Conservation (phyloP, 2,888 invertebrate genomes). For the Xestobium rufovillosum region DNA sequence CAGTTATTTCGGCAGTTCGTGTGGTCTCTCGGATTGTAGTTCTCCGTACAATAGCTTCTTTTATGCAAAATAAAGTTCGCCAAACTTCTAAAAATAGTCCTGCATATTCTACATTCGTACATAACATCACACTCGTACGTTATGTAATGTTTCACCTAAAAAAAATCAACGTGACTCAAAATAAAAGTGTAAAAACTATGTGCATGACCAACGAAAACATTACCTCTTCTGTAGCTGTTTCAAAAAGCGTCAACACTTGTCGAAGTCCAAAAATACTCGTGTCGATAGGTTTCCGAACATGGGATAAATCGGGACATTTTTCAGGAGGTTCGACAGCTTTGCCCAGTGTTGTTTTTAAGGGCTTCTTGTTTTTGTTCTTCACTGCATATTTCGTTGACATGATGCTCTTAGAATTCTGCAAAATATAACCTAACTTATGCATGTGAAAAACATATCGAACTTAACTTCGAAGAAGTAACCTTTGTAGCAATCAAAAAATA, state of each 20-base stretch:
- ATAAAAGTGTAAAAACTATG: no score
- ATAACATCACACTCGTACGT: slow-evolving; percentile 80
- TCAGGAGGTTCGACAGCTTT: slow-evolving; percentile 31
- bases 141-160: slow-evolving; percentile 65
- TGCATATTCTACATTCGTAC: slow-evolving; percentile 83
- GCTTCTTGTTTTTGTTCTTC: slow-evolving; percentile 31
- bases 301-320: slow-evolving; percentile 39
- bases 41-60: slow-evolving; percentile 67
- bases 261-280: slow-evolving; percentile 62
- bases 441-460: no score
- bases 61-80: slow-evolving; percentile 88
- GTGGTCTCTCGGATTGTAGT: slow-evolving; percentile 34
- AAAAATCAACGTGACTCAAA: no score
- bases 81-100: slow-evolving; percentile 77
- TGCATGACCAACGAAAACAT: no score
- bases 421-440: no score
- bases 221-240: slow-evolving; percentile 71
- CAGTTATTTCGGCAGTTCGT: slow-evolving; percentile 5
- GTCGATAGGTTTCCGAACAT: slow-evolving; percentile 54
- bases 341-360: slow-evolving; percentile 34
- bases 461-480: no score
- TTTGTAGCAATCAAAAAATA: no score
- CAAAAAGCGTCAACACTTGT: slow-evolving; percentile 64
- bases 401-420: no score
- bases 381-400: slow-evolving; percentile 13